Evolutionary conservation across 2,113 vertebrate genomes (phyloP).

Genomic region (Hemicordylus capensis): DNA sequence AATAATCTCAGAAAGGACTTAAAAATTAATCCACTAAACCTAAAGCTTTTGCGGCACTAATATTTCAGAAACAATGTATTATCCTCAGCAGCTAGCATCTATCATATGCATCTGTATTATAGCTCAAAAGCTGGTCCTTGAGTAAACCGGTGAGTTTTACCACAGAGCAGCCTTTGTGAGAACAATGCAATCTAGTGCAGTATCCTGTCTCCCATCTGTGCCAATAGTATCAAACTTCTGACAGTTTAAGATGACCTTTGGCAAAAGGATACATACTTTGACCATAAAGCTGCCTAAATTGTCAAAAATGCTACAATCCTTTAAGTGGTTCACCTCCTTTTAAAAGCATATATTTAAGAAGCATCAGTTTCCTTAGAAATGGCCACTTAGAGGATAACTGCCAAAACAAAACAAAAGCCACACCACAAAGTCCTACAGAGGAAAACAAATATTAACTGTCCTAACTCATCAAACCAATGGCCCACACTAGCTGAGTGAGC

Average conservation of each 20-base stretch:
- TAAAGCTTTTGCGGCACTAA: neutral
- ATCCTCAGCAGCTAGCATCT: neutral
- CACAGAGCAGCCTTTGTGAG: neutral
- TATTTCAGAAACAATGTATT: neutral
- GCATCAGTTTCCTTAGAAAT: neutral
- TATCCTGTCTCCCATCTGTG: neutral
- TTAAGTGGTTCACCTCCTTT: neutral
- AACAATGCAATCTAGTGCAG: neutral
- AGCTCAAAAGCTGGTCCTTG: neutral
- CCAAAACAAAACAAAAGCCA: neutral
- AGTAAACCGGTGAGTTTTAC: neutral
- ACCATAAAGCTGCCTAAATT: neutral
- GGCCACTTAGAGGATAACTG: neutral
- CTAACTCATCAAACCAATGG: too few relatives aligned
- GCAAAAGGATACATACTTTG: neutral
- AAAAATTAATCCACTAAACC: neutral
- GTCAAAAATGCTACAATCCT: neutral
- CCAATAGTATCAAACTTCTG: neutral
- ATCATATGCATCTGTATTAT: neutral
- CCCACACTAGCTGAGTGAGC: neutral
- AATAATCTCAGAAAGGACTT: neutral
- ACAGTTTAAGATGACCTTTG: neutral
- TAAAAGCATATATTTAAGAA: neutral
- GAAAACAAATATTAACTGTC: neutral
- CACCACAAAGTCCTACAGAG: neutral